Percentiles rank a stretch among this genome's conserved stretches.
Conservation (phyloP, 2,113 vertebrate genomes). For the Perca fluviatilis region DNA sequence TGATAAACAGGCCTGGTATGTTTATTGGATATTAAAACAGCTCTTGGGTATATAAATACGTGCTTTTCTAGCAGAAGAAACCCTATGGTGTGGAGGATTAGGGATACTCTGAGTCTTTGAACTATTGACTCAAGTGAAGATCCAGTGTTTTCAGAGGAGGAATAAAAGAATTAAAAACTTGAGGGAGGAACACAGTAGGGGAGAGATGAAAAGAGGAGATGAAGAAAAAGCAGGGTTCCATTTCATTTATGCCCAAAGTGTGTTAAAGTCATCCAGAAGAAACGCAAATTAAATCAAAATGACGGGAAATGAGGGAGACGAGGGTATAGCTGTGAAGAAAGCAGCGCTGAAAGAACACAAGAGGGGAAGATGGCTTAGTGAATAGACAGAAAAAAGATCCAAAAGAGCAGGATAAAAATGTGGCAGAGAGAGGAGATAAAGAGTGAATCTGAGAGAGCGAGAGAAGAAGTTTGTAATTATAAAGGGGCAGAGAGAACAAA, state of each 20-base stretch:
- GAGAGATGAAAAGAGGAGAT: not conserved
- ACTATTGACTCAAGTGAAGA: constrained; percentile 34
- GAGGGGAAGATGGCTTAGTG: constrained; percentile 17
- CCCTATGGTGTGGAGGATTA: constrained; percentile 51
- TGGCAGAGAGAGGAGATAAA: constrained; percentile 51
- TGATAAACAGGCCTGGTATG: constrained; percentile 38
- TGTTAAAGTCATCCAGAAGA: constrained; percentile 27
- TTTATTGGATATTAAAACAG: constrained; percentile 50
- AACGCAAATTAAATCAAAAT: constrained; percentile 46
- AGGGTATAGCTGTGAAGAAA: constrained; percentile 17
- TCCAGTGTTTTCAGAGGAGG: constrained; percentile 16
- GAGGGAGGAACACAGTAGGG: constrained; percentile 15
- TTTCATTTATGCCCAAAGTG: constrained; percentile 39
- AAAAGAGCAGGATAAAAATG: constrained; percentile 32
- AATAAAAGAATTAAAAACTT: not conserved
- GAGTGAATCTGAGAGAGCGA: constrained; percentile 33
- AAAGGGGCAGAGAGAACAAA: constrained; percentile 58
- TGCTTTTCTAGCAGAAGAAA: constrained; percentile 18
- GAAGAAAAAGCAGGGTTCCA: not conserved
- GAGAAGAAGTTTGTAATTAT: constrained; percentile 67
- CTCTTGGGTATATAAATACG: constrained; percentile 55
- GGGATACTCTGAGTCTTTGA: constrained; percentile 59
- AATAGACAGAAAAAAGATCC: constrained; percentile 10
- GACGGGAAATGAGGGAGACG: constrained; percentile 26
- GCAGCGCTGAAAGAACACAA: not conserved